These are phyloP conservation scores for Automeris io DNA, from an alignment of 2,888 invertebrate species.

Conservation along the genomic window DNA sequence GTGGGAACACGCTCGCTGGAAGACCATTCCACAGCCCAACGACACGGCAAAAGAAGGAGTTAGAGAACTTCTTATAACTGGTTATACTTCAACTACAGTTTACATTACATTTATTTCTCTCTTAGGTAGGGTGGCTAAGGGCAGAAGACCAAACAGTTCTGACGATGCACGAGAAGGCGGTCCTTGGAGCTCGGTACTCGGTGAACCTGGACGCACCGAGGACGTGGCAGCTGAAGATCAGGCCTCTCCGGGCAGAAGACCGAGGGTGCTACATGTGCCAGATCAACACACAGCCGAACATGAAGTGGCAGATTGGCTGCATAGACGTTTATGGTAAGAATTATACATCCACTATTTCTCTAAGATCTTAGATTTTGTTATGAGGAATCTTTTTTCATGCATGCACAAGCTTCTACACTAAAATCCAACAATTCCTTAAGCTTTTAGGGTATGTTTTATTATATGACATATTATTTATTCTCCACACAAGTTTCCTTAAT, in stretches of 20 bases:
- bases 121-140: conserved; percentile 91
- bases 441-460: too few relatives aligned
- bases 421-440: too few relatives aligned
- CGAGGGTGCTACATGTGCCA: conserved; percentile 95
- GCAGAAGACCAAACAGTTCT: conserved; percentile 94
- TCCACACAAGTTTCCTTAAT: too few relatives aligned
- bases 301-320: conserved; percentile 92
- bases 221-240: conserved; percentile 91
- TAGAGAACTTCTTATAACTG: neutral
- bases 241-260: conserved; percentile 88
- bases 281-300: conserved; percentile 88
- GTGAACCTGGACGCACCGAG: conserved; percentile 88
- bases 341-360: too few relatives aligned
- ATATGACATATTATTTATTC: too few relatives aligned
- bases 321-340: conserved; percentile 90
- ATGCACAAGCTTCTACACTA: too few relatives aligned
- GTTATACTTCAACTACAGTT: neutral
- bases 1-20: too few relatives aligned
- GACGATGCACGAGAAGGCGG: conserved; percentile 89
- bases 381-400: too few relatives aligned
- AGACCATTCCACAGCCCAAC: too few relatives aligned
- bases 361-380: too few relatives aligned
- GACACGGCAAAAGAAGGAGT: too few relatives aligned
- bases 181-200: conserved; percentile 89
- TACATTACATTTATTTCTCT: neutral